Percentiles rank a stretch among this genome's conserved stretches.
Conservation (phyloP, 2,888 invertebrate species). For the Leptopterna dolabrata region DNA sequence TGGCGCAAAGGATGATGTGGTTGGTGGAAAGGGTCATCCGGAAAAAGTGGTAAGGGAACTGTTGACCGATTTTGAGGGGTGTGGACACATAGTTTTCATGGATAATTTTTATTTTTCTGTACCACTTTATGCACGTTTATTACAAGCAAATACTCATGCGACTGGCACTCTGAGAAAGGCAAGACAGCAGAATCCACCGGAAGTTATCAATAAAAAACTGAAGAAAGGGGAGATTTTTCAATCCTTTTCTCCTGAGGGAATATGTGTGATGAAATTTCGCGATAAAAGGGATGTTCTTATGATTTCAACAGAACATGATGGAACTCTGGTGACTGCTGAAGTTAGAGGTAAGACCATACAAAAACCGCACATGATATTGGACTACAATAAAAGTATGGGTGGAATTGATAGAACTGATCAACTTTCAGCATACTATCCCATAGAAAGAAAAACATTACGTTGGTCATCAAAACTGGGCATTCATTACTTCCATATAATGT, state of each 20-base stretch:
- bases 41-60: slow-evolving; percentile 16
- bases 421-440: slow-evolving; percentile 53
- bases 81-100: slow-evolving; percentile 56
- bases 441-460: neutral
- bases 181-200: slow-evolving; percentile 24
- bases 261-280: slow-evolving; percentile 53
- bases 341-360: slow-evolving; percentile 4
- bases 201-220: no score
- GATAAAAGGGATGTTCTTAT: slow-evolving; percentile 55
- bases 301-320: slow-evolving; percentile 51
- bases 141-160: neutral
- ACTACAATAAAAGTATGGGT: slow-evolving; percentile 45
- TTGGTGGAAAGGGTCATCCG: neutral
- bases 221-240: no score
- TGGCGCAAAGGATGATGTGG: neutral
- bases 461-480: slow-evolving; percentile 34
- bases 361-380: slow-evolving; percentile 46
- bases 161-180: neutral
- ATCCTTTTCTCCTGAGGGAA: no score
- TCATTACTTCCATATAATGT: slow-evolving; percentile 13
- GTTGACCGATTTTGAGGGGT: slow-evolving; percentile 43
- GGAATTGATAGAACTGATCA: slow-evolving; percentile 54
- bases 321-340: slow-evolving; percentile 43
- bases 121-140: neutral
- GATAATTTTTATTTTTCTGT: slow-evolving; percentile 50